phyloP scores from a whole-genome alignment of 2,888 invertebrate species.

The Aleiodes alternator region DNA sequence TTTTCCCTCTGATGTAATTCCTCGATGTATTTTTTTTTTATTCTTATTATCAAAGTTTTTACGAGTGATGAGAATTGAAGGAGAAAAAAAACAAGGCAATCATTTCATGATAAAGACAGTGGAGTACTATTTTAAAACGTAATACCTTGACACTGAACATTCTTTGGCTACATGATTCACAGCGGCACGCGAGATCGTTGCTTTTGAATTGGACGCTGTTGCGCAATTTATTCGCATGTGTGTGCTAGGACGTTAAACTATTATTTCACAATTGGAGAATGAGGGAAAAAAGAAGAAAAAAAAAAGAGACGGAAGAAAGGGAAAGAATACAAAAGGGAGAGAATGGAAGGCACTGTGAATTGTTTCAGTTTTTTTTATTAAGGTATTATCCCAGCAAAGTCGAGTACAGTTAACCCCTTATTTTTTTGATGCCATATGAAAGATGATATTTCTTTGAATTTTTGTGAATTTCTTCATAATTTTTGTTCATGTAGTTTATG shows the following conservation, averaged over 20 bases:
- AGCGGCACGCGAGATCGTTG: slow-evolving; percentile 18
- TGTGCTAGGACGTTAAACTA: slow-evolving; percentile 23
- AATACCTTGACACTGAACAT: slow-evolving; percentile 43
- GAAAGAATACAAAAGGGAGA: background rate
- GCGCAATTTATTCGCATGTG: slow-evolving; percentile 30
- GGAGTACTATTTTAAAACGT: slow-evolving; percentile 27
- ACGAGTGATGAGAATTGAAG: background rate
- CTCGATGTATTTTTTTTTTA: background rate
- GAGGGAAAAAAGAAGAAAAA: slow-evolving; percentile 1
- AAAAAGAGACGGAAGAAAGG: background rate
- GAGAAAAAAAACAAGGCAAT: background rate
- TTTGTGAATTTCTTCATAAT: too few species aligned
- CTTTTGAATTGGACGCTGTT: slow-evolving; percentile 5
- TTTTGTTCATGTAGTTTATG: too few species aligned
- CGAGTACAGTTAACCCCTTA: too few species aligned
- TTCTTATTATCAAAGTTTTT: slow-evolving; percentile 1
- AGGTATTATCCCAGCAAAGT: too few species aligned
- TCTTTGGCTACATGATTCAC: slow-evolving; percentile 36
- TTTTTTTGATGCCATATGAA: too few species aligned
- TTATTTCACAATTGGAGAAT: slow-evolving; percentile 27
- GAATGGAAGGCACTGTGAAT: background rate
- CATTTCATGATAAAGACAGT: slow-evolving; percentile 4
- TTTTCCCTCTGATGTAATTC: background rate
- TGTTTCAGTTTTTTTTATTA: too few species aligned
- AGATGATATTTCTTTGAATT: too few species aligned